A percentile compares a stretch with the other conserved stretches of the same genome.
Conservation (phyloP, 2,888 invertebrate genomes). For the Hypena proboscidalis region DNA sequence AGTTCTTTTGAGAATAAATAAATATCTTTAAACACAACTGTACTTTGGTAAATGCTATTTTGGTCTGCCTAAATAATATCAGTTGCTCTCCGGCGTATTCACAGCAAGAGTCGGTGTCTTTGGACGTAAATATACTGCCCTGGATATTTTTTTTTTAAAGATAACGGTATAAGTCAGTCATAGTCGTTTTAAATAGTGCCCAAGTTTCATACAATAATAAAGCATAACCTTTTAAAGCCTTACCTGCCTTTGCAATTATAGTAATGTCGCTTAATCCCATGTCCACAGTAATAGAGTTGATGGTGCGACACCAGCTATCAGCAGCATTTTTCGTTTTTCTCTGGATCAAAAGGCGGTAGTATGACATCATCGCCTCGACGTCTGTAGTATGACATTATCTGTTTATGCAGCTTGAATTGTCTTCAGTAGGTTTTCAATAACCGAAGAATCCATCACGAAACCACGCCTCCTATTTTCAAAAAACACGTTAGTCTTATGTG, state of each 20-base stretch:
- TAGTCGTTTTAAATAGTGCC: neutral
- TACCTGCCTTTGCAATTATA: constrained; percentile 35
- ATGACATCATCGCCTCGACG: constrained; percentile 15
- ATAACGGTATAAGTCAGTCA: neutral
- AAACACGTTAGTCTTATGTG: neutral
- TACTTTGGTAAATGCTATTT: constrained; percentile 5
- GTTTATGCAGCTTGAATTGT: constrained; percentile 12
- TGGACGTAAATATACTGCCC: constrained; percentile 2
- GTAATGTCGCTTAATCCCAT: constrained; percentile 17
- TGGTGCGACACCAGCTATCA: constrained; percentile 30
- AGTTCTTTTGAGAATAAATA: too few relatives aligned
- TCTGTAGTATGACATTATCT: too few relatives aligned
- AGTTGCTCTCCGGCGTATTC: constrained; percentile 9
- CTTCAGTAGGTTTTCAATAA: constrained; percentile 7
- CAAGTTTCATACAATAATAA: constrained; percentile 32
- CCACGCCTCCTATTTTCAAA: neutral
- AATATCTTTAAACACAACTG: too few relatives aligned
- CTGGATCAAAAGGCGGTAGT: constrained; percentile 16
- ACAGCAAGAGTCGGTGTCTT: constrained; percentile 2
- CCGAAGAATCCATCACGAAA: constrained; percentile 8
- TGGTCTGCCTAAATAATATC: constrained; percentile 1
- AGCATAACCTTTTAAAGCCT: constrained; percentile 32
- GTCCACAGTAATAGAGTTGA: constrained; percentile 24
- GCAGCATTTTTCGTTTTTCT: constrained; percentile 27
- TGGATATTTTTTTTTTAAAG: neutral